phyloP scores from a whole-genome alignment of 35 echinoderm and acorn worm genomes.

The Strongylocentrotus purpuratus region DNA sequence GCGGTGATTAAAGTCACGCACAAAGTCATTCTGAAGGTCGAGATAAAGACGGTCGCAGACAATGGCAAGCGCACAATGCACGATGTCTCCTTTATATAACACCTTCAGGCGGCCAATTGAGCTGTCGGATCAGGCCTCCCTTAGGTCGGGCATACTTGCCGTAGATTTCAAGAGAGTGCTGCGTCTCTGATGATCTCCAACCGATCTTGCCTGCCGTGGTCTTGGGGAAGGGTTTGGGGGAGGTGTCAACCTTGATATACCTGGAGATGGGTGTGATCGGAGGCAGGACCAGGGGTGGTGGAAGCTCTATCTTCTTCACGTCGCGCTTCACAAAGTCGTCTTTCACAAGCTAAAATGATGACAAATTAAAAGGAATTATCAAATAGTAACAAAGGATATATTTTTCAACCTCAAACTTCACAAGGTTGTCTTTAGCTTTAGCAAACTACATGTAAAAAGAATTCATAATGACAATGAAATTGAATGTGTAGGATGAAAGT shows the following conservation, averaged over 20 bases:
- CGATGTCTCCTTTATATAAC: slow-evolving; percentile 44
- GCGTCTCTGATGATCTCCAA: slow-evolving; percentile 77
- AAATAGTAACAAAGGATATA: not conserved
- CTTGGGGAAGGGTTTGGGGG: slow-evolving; percentile 78
- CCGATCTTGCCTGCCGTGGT: slow-evolving; percentile 74
- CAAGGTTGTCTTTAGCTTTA: too few relatives aligned
- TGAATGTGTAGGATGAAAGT: too few relatives aligned
- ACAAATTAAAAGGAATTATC: not conserved
- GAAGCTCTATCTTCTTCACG: slow-evolving; percentile 86
- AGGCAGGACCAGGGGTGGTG: slow-evolving; percentile 83
- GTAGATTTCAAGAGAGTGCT: slow-evolving; percentile 80
- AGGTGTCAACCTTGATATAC: slow-evolving; percentile 88
- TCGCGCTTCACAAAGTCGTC: slow-evolving; percentile 89
- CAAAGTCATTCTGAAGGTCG: not conserved
- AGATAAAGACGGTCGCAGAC: not conserved
- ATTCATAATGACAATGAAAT: too few relatives aligned
- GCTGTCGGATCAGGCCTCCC: slow-evolving; percentile 81
- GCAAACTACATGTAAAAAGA: too few relatives aligned
- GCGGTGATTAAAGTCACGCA: not conserved
- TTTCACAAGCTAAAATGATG: slow-evolving; percentile 82
- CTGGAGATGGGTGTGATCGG: slow-evolving; percentile 95
- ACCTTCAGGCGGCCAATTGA: slow-evolving; percentile 96
- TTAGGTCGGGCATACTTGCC: slow-evolving; percentile 90
- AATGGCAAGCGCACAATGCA: not conserved
- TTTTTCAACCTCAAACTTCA: too few relatives aligned